phyloP scores from a whole-genome alignment of 2,797 vertebrate species.

The Clarias fuscus region DNA sequence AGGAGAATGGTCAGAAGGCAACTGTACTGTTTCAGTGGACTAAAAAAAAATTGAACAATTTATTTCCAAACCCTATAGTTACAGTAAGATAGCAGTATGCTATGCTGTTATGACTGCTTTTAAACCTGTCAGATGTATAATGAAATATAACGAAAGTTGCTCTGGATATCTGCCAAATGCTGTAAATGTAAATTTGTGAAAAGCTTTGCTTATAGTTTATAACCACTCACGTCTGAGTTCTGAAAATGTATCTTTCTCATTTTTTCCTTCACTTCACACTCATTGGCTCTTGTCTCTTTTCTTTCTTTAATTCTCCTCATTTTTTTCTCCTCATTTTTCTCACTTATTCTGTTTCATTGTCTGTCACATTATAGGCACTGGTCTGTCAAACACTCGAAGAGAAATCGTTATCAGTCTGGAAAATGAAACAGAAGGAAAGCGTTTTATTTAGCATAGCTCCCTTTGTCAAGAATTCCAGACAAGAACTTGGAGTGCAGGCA shows the following conservation, averaged over 20 bases:
- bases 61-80: background rate
- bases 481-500: background rate
- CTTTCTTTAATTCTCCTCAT: conserved; percentile 7
- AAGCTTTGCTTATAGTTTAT: background rate
- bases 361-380: background rate
- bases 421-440: background rate
- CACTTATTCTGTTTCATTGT: background rate
- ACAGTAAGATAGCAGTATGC: background rate
- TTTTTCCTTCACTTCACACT: background rate
- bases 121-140: too few species aligned
- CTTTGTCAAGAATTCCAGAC: background rate
- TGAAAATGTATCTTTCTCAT: background rate
- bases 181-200: background rate
- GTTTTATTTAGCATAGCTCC: background rate
- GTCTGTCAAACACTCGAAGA: conserved; percentile 22
- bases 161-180: too few species aligned
- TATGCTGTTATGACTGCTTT: background rate
- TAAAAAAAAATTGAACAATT: background rate
- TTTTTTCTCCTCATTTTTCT: conserved; percentile 4
- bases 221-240: background rate
- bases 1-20: too few species aligned
- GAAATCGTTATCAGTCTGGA: conserved; percentile 2
- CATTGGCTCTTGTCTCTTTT: background rate
- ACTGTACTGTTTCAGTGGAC: background rate
- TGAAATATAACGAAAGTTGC: too few species aligned